Evolutionary conservation across 1,140 invertebrate species (phyloP), one percentile per base, ranked within the genome.

Genomic region (Telenomus remus): DNA sequence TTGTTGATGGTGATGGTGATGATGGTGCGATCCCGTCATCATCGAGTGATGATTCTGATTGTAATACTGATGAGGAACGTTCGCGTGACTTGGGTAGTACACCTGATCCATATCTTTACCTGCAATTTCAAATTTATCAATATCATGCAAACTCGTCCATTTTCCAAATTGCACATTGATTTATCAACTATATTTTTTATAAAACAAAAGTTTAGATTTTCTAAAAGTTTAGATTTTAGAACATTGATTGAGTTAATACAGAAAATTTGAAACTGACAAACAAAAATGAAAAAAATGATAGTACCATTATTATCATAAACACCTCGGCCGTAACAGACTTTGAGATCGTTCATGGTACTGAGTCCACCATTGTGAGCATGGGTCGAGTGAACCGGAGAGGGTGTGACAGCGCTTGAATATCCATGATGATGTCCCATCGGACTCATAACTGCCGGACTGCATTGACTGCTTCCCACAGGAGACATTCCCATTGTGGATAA

Each of bases 51-150:
- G 86, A 5, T 68, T 84, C 35, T 85, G 87, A 34, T 86, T 83
- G 49, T 88, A 88, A 78, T 88, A 87, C 68, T 88, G 87, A 73
- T 87, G 86, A 0, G 74, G 63, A 75, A 87, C 85, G 48, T 84
- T 84, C n/a, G 85, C 77, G 44, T 88, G 87, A 27, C 81, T 81
- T 12, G 86, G 80, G 43, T 88, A 88, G 15, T 88, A 88, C 5
- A 88, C 80, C 50, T 85, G 87, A 14, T 88, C 86, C 12, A 84
- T 56, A 39, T 88, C 86, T 79, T 88, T 88, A 5, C 80, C 86
- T 88, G 49, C 1, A 65, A 78, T 60, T 50, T 13, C 16, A 39
- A 64, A 10, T 34, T 34, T 4, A 51, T 9, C 12, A 39, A 14
- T 27, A 6, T 27, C 19, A 3, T 27, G 6, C 19, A 27, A 27